Evolutionary conservation across 2,113 vertebrate genomes (phyloP), one percentile per base, ranked within the genome.

Genomic region (Thalassarche chlororhynchos): DNA sequence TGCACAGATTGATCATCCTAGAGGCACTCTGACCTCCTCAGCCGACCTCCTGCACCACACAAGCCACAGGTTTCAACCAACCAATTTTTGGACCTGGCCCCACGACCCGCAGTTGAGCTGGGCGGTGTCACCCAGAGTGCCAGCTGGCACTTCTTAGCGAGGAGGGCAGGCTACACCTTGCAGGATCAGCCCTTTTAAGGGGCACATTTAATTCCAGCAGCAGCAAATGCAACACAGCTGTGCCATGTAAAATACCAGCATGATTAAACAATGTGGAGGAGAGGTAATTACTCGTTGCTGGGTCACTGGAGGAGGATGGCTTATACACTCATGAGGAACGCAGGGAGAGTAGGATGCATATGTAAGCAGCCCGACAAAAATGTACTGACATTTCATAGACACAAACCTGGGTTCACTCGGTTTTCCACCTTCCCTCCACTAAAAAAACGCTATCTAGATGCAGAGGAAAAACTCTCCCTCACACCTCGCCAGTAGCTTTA

Each of bases 251-350:
- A 98, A 96, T 58, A 95, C 14, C 72, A 74, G 46, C 5, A 40
- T 86, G 94, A 97, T 97, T 98, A 93, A 98, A 91, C 1, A 6
- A 74, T 26, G 91, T 47, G 95, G 87, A 96, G 96, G 97, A 97
- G 97, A 98, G 89, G 87, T 72, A 96, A 97, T 98, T 97, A 96
- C 60, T 90, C 69, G 32, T 84, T 38, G 64, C 92, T 72, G 93
- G 97, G 96, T 97, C 97, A 89, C 95, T 64, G 46, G 96, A 95
- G 96, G 95, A 97, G 95, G 97, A 91, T 25, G 80, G 65, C 93
- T 96, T 76, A 62, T 65, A 93, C 36, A 64, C 91, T 96, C 80
- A 7, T 0, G 66, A 97, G 97, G 96, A 96, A 86, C 10, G n/a
- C 74, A 91, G 49, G 71, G 66, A 85, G 66, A 91, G 89, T 14